Conservation (phyloP, 2,113 vertebrate genomes). For the Myrmecophaga tridactyla region DNA sequence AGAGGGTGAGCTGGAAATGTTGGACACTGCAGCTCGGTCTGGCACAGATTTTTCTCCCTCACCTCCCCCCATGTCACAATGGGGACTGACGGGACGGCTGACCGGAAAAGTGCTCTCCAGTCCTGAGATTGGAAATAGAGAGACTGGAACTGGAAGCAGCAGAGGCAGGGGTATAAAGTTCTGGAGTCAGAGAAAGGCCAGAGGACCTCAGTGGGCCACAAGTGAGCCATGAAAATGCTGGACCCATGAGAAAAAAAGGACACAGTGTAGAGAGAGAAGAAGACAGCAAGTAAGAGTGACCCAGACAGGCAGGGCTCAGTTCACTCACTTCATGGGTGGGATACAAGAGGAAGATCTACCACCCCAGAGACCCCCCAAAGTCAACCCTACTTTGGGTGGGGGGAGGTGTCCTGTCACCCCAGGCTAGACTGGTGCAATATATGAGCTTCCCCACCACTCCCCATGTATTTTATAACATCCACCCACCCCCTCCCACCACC, state of each 20-base stretch:
- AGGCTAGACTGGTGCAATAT: not conserved
- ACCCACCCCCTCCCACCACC: not conserved
- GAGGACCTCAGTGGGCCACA: accelerated
- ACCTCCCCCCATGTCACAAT: not conserved
- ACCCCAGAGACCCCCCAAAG: not conserved
- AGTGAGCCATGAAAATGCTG: not conserved
- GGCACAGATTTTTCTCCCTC: not conserved
- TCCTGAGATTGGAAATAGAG: not conserved
- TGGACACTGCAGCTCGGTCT: not conserved
- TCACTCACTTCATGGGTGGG: not conserved
- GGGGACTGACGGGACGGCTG: not conserved
- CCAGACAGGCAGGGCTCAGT: not conserved
- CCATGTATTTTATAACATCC: not conserved
- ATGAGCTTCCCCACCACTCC: not conserved
- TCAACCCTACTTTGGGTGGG: not conserved
- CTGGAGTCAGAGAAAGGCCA: not conserved
- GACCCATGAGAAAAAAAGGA: not conserved
- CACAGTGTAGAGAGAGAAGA: not conserved
- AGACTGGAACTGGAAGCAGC: not conserved
- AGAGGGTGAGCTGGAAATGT: not conserved
- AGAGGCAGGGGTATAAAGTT: not conserved
- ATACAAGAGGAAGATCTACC: not conserved
- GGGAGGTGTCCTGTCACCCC: not conserved
- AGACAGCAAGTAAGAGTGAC: accelerated
- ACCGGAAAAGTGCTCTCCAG: not conserved